phyloP scores from a whole-genome alignment of 2,888 invertebrate species.

The Tetropium fuscum region DNA sequence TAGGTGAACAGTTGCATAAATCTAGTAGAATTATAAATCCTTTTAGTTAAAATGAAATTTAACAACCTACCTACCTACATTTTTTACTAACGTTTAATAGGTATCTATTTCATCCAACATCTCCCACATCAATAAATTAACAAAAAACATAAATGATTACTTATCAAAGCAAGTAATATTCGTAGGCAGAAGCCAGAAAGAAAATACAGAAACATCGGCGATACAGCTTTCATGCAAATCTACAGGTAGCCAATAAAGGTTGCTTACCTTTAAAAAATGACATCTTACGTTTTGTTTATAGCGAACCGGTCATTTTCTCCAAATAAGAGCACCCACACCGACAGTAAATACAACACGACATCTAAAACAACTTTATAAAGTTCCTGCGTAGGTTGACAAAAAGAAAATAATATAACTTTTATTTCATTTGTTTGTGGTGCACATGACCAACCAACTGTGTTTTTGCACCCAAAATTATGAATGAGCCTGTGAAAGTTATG shows the following conservation, averaged over 20 bases:
- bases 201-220: no score
- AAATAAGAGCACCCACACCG: background rate
- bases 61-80: no score
- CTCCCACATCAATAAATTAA: no score
- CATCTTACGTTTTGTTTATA: background rate
- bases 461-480: constrained; percentile 21
- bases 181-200: no score
- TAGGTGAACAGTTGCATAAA: no score
- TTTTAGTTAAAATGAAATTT: no score
- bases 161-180: no score
- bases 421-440: constrained; percentile 21
- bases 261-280: constrained; percentile 11
- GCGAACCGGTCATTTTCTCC: background rate
- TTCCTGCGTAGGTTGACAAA: constrained; percentile 16
- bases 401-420: constrained; percentile 20
- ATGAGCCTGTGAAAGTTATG: constrained; percentile 6
- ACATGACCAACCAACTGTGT: constrained; percentile 29
- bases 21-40: no score
- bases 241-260: constrained; percentile 21
- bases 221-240: constrained; percentile 20
- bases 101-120: no score
- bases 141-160: no score
- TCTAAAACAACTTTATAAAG: constrained; percentile 3
- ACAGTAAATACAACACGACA: background rate
- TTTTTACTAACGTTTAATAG: no score